Conservation (phyloP, 2,113 vertebrate species). For the Galbula dea region DNA sequence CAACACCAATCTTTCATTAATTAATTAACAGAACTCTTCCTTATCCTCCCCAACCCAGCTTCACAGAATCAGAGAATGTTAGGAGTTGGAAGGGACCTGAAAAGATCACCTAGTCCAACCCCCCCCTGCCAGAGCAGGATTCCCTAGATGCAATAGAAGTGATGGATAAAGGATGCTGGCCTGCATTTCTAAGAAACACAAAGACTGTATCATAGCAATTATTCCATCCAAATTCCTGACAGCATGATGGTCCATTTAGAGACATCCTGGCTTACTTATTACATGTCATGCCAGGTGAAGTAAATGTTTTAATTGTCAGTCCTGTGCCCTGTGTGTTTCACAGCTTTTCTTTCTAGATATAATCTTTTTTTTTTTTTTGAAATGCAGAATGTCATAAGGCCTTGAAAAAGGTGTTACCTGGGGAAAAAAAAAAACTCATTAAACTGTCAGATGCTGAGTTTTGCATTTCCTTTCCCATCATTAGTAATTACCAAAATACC, state of each 20-base stretch:
- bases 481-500: slow-evolving; percentile 50
- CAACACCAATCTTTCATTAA: background rate
- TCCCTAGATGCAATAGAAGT: too few species aligned
- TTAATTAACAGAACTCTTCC: slow-evolving; percentile 15
- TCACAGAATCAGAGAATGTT: too few species aligned
- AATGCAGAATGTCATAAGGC: background rate
- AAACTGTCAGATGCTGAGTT: slow-evolving; percentile 34
- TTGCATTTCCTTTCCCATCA: slow-evolving; percentile 37
- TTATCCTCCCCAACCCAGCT: background rate
- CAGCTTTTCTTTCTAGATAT: background rate
- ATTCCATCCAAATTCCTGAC: background rate
- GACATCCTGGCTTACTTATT: background rate
- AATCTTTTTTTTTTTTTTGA: background rate
- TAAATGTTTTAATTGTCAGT: slow-evolving; percentile 21
- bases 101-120: too few species aligned
- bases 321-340: background rate
- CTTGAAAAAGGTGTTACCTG: background rate
- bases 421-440: slow-evolving; percentile 36
- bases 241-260: slow-evolving; percentile 4
- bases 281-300: background rate
- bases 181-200: too few species aligned
- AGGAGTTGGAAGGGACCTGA: too few species aligned
- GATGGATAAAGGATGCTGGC: too few species aligned
- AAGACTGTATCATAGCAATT: too few species aligned
- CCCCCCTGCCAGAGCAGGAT: too few species aligned